phyloP scores from a whole-genome alignment of 1,140 invertebrate species.

The Caenorhabditis latens region DNA sequence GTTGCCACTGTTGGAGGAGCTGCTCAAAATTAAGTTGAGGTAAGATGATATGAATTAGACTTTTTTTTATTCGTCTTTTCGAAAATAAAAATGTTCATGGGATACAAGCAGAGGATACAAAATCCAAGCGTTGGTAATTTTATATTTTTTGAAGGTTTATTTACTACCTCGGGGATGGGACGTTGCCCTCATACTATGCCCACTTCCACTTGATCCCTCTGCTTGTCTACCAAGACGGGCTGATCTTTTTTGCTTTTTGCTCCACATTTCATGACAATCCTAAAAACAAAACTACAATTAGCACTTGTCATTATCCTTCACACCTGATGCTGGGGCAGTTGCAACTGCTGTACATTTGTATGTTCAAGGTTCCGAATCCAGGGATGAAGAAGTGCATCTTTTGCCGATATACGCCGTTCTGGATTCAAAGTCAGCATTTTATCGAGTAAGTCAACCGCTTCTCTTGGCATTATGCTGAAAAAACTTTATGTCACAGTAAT shows the following conservation, averaged over 20 bases:
- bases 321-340: conserved; percentile 88
- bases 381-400: conserved; percentile 91
- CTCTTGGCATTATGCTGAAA: conserved; percentile 83
- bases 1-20: neutral
- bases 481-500: neutral
- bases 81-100: no score
- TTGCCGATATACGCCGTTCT: conserved; percentile 90
- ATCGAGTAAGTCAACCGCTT: conserved; percentile 92
- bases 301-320: neutral
- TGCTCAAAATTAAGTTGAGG: neutral
- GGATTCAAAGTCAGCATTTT: conserved; percentile 97
- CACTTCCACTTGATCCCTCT: conserved; percentile 17
- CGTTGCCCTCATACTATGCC: conserved; percentile 24
- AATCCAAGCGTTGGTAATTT: no score
- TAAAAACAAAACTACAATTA: neutral
- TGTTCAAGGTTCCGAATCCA: conserved; percentile 94
- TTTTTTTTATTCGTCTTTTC: no score
- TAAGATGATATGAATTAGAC: neutral
- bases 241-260: conserved; percentile 81
- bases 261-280: conserved; percentile 99
- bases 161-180: conserved; percentile 49
- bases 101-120: no score
- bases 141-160: no score
- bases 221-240: conserved; percentile 37
- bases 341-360: conserved; percentile 82